A percentile compares a stretch with the other conserved stretches of the same genome.
phyloP scores from a whole-genome alignment of 2,113 vertebrate genomes.

The Balaeniceps rex region DNA sequence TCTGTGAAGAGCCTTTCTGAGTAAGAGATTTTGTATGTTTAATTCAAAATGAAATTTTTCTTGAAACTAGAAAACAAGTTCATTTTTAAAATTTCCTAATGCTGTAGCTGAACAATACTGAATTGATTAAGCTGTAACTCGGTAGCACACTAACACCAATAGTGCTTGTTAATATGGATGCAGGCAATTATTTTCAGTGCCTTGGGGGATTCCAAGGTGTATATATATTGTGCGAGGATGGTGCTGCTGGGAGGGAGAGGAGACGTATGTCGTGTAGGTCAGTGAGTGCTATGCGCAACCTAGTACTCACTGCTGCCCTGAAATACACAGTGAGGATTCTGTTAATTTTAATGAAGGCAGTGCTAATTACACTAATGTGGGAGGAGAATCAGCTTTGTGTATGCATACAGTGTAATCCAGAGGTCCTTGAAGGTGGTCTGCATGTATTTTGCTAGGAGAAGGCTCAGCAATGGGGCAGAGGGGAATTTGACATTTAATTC shows the following conservation, averaged over 20 bases:
- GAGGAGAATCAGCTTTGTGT: background rate
- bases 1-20: background rate
- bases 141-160: background rate
- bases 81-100: background rate
- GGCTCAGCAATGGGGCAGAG: background rate
- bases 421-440: background rate
- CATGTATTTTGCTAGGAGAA: background rate
- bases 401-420: background rate
- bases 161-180: background rate
- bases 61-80: background rate
- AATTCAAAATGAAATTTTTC: background rate
- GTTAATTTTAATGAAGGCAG: background rate
- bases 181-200: background rate
- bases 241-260: background rate
- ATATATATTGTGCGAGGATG: rapidly evolving
- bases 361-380: background rate
- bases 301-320: background rate
- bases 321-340: background rate
- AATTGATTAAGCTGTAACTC: background rate
- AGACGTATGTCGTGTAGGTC: rapidly evolving
- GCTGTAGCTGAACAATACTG: background rate
- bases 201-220: background rate
- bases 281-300: background rate
- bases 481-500: background rate
- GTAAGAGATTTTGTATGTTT: background rate